Base-by-base conservation (phyloP, 2,797 vertebrate species). In the Oreochromis mossambicus region DNA sequence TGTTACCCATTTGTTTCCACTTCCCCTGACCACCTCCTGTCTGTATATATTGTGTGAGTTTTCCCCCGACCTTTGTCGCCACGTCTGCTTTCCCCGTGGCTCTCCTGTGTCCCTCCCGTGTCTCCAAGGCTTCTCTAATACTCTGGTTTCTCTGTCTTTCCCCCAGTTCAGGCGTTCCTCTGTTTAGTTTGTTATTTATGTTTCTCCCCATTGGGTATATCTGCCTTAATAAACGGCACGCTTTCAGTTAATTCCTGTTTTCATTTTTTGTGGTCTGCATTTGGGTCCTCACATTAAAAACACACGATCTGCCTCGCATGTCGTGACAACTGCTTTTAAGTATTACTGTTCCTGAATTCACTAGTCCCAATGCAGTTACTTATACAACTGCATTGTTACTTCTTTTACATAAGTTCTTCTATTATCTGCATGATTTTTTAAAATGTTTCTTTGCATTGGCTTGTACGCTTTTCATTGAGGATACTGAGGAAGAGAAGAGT, bases 291-390 rank as follows among this genome's bases (percentile, higher is more conserved):
- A 36, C 17, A 36, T 7, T n/a, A 38, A 34, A 36, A 63, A 1
- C 6, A 1, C 32, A 36, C 1, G 10, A 38, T 38, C 10, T 38
- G 4, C 58, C 0, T 36, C 2, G 1, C 58, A 36, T n/a, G 29
- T 36, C 10, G 2, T 38, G 38, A 38, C 38, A n/a, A 52, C 50
- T 9, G 9, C 24, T 24, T 24, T 54, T 24, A 54, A 54, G 21
- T 24, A 12, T 54, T 24, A 12, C 52, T 54, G 5, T 54, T 21
- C 10, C n/a, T 12, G 10, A 54, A 54, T 54, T 24, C n/a, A 54
- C 51, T 54, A 12, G 21, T 24, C 5, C 10, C 10, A 54, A 6
- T 12, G n/a, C 19, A 21, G 51, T 12, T 21, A 24, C 10, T 24
- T 54, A 21, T 24, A 54, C 6, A 19, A 73, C 17, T 48, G 26